phyloP scores from a whole-genome alignment of 2,888 invertebrate species.

The Macrophya annulata region DNA sequence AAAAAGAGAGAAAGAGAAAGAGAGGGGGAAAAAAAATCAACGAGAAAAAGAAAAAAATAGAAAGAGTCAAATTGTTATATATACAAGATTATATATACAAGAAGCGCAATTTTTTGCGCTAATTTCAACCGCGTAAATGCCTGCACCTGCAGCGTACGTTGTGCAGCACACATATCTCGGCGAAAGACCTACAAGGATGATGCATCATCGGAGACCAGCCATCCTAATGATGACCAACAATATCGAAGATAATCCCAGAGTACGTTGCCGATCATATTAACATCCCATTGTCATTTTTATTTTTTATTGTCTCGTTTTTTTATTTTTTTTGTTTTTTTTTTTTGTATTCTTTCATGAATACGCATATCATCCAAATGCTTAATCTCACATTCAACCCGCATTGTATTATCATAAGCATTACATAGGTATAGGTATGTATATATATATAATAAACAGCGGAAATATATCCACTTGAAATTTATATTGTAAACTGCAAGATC shows the following conservation, averaged over 20 bases:
- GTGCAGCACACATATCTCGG: conserved; percentile 45
- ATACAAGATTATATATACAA: not conserved
- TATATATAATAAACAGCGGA: not conserved
- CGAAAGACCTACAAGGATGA: conserved; percentile 28
- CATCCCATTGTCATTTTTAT: not conserved
- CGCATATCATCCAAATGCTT: not conserved
- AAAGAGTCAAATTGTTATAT: not conserved
- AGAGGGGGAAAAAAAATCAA: not conserved
- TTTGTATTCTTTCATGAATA: not conserved
- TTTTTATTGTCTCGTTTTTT: not conserved
- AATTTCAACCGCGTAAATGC: conserved; percentile 29
- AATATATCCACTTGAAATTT: not conserved
- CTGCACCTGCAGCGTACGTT: conserved; percentile 38
- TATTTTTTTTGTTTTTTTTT: not conserved
- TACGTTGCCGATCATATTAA: conserved; percentile 34
- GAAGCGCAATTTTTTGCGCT: conserved; percentile 14
- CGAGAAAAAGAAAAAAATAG: not conserved
- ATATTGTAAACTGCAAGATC: not conserved
- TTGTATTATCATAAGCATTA: not conserved
- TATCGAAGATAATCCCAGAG: conserved; percentile 36
- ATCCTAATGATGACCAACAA: conserved; percentile 19
- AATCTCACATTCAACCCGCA: not conserved
- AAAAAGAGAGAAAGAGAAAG: not conserved
- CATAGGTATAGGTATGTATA: not conserved
- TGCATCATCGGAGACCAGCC: conserved; percentile 32